These are phyloP conservation scores for Plagodis pulveraria DNA, from an alignment of 2,888 invertebrate genomes.

Conservation along the genomic window DNA sequence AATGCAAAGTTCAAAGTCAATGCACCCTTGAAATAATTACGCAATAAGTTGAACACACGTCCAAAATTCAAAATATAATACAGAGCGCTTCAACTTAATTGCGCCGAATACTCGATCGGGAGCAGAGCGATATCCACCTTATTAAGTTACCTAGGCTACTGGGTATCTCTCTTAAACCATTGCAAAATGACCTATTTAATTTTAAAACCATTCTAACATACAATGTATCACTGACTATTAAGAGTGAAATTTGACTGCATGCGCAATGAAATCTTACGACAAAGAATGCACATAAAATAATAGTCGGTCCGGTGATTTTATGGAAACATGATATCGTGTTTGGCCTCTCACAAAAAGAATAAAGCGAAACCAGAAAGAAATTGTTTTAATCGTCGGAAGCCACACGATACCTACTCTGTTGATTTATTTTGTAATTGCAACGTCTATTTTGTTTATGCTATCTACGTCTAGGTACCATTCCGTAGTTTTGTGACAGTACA, in stretches of 20 bases:
- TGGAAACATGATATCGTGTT: constrained; percentile 82
- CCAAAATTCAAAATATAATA: constrained; percentile 64
- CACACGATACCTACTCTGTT: constrained; percentile 53
- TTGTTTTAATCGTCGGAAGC: constrained; percentile 83
- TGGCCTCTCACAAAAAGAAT: constrained; percentile 81
- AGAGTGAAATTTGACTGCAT: constrained; percentile 39
- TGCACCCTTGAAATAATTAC: constrained; percentile 36
- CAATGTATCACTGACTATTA: constrained; percentile 37
- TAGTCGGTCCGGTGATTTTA: constrained; percentile 84
- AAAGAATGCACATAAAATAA: constrained; percentile 65
- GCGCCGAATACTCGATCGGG: constrained; percentile 79
- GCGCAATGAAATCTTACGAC: constrained; percentile 51
- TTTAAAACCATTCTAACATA: constrained; percentile 28
- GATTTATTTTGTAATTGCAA: constrained; percentile 27
- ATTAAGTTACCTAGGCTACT: constrained; percentile 85
- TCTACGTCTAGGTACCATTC: background rate
- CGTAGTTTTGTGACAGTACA: no score
- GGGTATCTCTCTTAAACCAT: constrained; percentile 61
- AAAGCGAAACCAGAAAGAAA: constrained; percentile 77
- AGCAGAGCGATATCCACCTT: constrained; percentile 81
- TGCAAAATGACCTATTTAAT: constrained; percentile 49
- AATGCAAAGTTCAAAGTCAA: constrained; percentile 28
- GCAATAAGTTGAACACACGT: constrained; percentile 42
- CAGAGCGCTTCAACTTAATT: constrained; percentile 79
- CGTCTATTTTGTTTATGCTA: constrained; percentile 8